These are phyloP conservation scores for Daktulosphaira vitifoliae DNA, from an alignment of 1,140 invertebrate genomes.

Conservation along the genomic window DNA sequence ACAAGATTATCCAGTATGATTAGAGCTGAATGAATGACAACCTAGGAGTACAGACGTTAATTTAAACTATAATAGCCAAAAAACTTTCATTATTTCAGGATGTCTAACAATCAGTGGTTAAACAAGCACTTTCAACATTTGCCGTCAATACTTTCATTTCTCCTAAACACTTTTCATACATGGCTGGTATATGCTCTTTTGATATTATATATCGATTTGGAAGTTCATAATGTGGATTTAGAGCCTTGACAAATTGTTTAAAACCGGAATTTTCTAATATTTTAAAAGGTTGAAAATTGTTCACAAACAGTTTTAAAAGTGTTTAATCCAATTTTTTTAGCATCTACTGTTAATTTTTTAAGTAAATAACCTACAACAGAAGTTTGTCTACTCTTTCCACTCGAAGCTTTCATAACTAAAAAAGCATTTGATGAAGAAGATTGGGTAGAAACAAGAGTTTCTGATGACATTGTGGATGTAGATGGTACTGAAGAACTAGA, in stretches of 20 bases:
- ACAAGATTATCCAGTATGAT: not conserved
- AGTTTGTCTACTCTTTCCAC: not conserved
- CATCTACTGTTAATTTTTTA: not conserved
- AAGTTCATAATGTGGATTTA: not conserved
- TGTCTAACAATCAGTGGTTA: not conserved
- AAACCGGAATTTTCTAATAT: conserved; percentile 1
- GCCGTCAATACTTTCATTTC: not conserved
- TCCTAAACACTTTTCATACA: not conserved
- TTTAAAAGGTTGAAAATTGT: not conserved
- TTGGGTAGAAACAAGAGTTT: too few species aligned
- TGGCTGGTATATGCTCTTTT: not conserved
- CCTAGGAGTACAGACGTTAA: not conserved
- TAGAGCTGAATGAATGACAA: not conserved
- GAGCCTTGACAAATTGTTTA: conserved; percentile 6
- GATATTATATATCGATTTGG: not conserved
- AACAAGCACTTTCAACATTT: not conserved
- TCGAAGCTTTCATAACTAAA: too few species aligned
- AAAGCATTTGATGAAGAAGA: too few species aligned
- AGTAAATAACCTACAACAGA: not conserved
- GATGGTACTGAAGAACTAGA: too few species aligned
- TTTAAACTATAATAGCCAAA: not conserved
- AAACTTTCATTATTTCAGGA: not conserved
- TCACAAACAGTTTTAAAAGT: not conserved
- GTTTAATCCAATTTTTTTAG: not conserved
- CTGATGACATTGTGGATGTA: too few species aligned